phyloP scores from a whole-genome alignment of 2,888 invertebrate genomes.

The Tuberolachnus salignus region DNA sequence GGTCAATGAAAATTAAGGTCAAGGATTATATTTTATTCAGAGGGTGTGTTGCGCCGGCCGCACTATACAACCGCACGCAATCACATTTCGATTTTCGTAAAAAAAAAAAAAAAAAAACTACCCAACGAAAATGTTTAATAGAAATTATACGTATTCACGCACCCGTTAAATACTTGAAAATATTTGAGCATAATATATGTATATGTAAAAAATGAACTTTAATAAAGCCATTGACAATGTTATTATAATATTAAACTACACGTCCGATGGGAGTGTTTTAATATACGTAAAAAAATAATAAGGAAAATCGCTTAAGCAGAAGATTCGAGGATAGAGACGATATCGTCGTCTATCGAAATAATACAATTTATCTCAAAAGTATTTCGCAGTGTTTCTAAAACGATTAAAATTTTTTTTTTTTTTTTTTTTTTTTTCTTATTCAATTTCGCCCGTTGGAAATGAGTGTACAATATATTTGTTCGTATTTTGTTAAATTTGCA shows the following conservation, averaged over 20 bases:
- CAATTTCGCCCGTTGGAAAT: not conserved
- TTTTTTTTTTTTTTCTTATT: not conserved
- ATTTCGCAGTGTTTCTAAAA: too few relatives aligned
- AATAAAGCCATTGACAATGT: not conserved
- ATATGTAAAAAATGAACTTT: too few relatives aligned
- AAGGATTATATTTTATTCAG: not conserved
- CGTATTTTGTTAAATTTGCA: too few relatives aligned
- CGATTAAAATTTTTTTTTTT: too few relatives aligned
- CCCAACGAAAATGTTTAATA: not conserved
- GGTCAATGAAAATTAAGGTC: not conserved
- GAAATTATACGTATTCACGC: not conserved
- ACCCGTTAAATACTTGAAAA: not conserved
- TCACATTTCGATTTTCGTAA: not conserved
- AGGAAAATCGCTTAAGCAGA: too few relatives aligned
- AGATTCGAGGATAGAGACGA: too few relatives aligned
- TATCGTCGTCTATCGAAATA: too few relatives aligned
- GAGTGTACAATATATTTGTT: too few relatives aligned
- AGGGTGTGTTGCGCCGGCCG: not conserved
- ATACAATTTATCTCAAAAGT: too few relatives aligned
- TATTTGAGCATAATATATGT: not conserved
- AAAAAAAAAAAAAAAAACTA: not conserved
- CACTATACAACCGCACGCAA: not conserved
- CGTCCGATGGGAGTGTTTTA: not conserved
- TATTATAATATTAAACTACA: too few relatives aligned
- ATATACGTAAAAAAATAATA: too few relatives aligned